Evolutionary conservation across 53 echinoderm and acorn worm genomes (phyloP), one percentile per base, ranked within the genome.

Genomic region (Holothuria scabra): DNA sequence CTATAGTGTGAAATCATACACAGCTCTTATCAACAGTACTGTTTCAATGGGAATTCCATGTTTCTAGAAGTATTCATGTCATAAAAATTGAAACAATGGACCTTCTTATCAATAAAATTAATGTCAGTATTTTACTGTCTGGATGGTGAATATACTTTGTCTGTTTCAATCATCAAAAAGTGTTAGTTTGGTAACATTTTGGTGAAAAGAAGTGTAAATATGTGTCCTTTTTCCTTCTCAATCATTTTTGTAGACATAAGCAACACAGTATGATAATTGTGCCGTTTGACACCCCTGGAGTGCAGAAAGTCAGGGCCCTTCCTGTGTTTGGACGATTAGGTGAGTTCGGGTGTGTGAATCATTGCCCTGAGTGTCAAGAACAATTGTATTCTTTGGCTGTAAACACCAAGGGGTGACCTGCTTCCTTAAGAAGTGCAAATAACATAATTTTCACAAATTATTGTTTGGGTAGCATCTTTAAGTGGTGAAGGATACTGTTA

Each of bases 261-360:
- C 93, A 90, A 35, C 97, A 96, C 60, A 96, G 97, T 76, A 93
- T 93, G 97, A 96, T 96, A 24, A 83, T 96, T 34, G 92, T 96
- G 38, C 97, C 97, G 23, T 59, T 92, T 34, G 90, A 96, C 75
- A 68, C 87, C 26, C 93, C 97, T 56, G 97, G 97, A 20, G 92
- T 96, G 13, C 92, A 70, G 70, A 93, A 91, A 76, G 74, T 96
- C 35, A 71, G 97, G 62, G 83, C 93, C 32, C 78, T 96, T 49
- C 80, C 65, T 18, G 97, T 94, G 4, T 96, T 94, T 89, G 97
- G 97, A 28, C 86, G 83, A 62, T 48, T 88, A 70, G 97, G 97
- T 96, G 84, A 84, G 86, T 49, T 21, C n/a, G n/a, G 22, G 34
- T 56, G 26, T 49, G 30, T 26, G 48, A 72, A 44, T 72, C 72